Conservation (phyloP, 2,888 invertebrate genomes). For the Synanthedon myopaeformis region DNA sequence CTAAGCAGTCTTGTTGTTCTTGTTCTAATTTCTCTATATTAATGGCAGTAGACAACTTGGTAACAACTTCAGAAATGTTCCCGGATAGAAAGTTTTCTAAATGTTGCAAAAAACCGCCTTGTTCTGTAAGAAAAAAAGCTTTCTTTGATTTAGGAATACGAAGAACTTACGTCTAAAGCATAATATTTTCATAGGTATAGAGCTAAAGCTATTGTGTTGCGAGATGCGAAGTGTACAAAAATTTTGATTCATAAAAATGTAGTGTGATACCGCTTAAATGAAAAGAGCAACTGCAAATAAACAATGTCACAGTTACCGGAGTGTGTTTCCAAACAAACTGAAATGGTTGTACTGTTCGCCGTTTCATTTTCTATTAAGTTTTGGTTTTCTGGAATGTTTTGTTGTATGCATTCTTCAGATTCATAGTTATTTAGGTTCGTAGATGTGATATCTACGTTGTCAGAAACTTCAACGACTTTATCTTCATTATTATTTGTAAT, state of each 20-base stretch:
- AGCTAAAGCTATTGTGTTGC: neutral
- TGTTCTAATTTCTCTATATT: constrained; percentile 16
- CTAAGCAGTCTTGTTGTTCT: constrained; percentile 8
- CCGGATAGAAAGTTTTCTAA: constrained; percentile 21
- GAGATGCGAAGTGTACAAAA: neutral
- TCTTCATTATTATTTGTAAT: neutral
- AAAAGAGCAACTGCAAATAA: neutral
- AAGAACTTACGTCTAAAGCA: neutral
- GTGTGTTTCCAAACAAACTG: neutral
- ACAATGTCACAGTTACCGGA: neutral
- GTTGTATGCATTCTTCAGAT: no score
- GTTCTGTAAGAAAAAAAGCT: neutral
- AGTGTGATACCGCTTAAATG: neutral
- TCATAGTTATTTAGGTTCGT: no score
- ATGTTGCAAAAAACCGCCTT: constrained; percentile 8
- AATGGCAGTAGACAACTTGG: constrained; percentile 12
- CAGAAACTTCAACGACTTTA: neutral
- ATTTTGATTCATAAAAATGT: neutral
- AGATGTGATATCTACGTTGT: neutral
- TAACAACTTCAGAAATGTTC: constrained; percentile 14
- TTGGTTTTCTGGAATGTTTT: neutral
- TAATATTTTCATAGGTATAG: neutral
- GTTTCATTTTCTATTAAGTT: neutral
- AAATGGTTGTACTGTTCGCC: neutral
- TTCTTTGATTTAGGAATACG: neutral